A percentile compares a stretch with the other conserved stretches of the same genome.
Conservation (phyloP, 2,113 vertebrate genomes). For the Halichoeres trimaculatus region DNA sequence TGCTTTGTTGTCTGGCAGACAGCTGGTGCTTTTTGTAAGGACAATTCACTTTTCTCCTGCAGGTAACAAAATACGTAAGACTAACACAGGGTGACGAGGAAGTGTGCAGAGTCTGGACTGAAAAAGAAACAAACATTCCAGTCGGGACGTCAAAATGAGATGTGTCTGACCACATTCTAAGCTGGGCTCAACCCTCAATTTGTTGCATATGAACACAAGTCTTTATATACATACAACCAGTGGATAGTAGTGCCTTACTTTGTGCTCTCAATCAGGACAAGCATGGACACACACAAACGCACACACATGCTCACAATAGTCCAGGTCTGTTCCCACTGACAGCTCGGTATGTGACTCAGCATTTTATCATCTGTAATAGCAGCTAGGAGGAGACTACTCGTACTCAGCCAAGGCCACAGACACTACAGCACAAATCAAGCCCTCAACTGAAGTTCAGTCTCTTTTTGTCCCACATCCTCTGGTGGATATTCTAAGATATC, state of each 20-base stretch:
- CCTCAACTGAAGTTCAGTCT: background rate
- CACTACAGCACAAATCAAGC: background rate
- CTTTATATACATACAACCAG: background rate
- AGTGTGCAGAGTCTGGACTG: no score
- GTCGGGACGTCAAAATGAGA: no score
- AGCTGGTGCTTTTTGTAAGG: no score
- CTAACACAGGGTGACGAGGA: no score
- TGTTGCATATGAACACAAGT: background rate
- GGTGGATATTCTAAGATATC: slow-evolving; percentile 5
- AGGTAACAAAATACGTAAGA: no score
- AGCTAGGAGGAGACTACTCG: slow-evolving; percentile 19
- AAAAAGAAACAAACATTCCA: no score
- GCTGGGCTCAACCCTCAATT: background rate
- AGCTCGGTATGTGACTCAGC: background rate
- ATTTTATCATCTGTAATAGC: slow-evolving; percentile 22
- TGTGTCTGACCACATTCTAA: no score
- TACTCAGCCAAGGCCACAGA: background rate
- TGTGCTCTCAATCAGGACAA: background rate
- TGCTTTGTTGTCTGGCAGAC: no score
- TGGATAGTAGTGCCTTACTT: background rate
- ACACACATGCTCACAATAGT: background rate
- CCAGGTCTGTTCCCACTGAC: slow-evolving; percentile 8
- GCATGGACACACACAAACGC: background rate
- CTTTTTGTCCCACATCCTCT: slow-evolving; percentile 25
- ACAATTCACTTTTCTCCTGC: no score